phyloP scores from a whole-genome alignment of 2,797 vertebrate genomes.

The Synanceia verrucosa region DNA sequence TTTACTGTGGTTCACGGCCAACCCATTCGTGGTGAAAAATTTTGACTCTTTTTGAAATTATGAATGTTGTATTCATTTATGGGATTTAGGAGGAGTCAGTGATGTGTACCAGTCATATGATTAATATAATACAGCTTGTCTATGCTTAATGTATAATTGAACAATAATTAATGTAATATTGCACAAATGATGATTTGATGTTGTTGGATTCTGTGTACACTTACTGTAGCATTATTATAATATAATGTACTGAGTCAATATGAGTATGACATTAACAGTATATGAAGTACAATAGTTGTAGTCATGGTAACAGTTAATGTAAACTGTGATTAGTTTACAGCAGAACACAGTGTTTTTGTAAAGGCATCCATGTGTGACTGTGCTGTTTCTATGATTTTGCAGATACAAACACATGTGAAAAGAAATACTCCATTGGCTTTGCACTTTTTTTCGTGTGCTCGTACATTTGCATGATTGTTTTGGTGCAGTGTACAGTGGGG shows the following conservation, averaged over 20 bases:
- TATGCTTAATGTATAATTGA: background rate
- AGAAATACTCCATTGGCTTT: slow-evolving; percentile 9
- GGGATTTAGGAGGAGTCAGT: background rate
- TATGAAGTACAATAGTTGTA: background rate
- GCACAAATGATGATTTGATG: background rate
- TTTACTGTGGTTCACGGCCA: background rate
- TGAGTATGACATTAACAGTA: background rate
- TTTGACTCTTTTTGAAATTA: background rate
- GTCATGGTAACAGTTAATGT: background rate
- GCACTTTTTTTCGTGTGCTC: slow-evolving; percentile 11
- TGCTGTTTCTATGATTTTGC: too few relatives aligned
- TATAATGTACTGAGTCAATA: background rate
- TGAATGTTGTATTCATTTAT: background rate
- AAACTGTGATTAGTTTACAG: background rate
- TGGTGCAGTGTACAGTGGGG: slow-evolving; percentile 32
- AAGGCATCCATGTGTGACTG: background rate
- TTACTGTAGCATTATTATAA: background rate
- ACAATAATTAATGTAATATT: background rate
- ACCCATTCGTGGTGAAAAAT: background rate
- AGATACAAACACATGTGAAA: too few relatives aligned
- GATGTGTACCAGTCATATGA: background rate
- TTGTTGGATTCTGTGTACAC: background rate
- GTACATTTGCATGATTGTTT: slow-evolving; percentile 40
- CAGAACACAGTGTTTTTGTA: background rate
- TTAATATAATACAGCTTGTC: background rate